These are phyloP conservation scores for Leptinotarsa undecemlineata DNA, from an alignment of 1,140 invertebrate genomes.

Conservation along the genomic window DNA sequence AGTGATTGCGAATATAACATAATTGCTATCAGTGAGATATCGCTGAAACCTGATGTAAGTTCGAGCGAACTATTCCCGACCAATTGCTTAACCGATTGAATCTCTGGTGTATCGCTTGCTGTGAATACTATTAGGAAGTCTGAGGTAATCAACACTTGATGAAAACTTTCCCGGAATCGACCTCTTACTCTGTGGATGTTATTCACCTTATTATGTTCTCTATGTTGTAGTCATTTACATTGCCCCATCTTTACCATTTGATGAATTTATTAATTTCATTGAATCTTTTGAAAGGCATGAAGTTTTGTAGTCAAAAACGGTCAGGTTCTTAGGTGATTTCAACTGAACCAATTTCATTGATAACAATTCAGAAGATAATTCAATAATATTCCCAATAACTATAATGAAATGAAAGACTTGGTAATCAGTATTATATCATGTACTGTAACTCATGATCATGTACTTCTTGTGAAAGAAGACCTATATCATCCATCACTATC, in stretches of 20 bases:
- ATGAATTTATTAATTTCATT: too few species aligned
- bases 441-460: too few species aligned
- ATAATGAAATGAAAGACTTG: not conserved
- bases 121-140: not conserved
- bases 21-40: constrained; percentile 6
- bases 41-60: constrained; percentile 12
- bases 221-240: not conserved
- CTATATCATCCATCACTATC: too few species aligned
- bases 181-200: not conserved
- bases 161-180: too few species aligned
- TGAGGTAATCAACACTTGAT: not conserved
- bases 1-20: constrained; percentile 19
- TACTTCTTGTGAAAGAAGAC: not conserved
- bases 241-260: too few species aligned
- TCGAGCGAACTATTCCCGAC: constrained; percentile 6
- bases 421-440: too few species aligned
- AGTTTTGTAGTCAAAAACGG: too few species aligned
- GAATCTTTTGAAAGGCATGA: too few species aligned
- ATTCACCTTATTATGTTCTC: not conserved
- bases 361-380: too few species aligned
- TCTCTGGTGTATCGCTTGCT: not conserved
- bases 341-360: too few species aligned
- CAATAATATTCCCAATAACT: not conserved
- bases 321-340: too few species aligned
- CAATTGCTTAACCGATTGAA: constrained; percentile 1